Percentiles rank a stretch among this genome's conserved stretches.
These are phyloP conservation scores for Brachypodius melanocephalos DNA, from an alignment of 2,113 vertebrate genomes.

Conservation along the genomic window DNA sequence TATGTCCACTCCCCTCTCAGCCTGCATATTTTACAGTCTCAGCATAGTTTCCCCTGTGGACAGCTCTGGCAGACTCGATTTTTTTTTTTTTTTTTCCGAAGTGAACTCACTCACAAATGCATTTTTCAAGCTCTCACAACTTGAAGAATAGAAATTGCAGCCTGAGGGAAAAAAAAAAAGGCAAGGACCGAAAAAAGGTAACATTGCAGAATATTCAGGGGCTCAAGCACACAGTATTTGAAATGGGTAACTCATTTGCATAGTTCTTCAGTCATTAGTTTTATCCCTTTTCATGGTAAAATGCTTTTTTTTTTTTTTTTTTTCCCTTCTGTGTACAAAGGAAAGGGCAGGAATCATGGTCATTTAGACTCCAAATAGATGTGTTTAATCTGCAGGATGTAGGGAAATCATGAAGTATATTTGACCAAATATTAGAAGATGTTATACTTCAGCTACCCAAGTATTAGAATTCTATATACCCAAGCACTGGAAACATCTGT, in stretches of 20 bases:
- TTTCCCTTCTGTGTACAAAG: background rate
- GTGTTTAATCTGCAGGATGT: background rate
- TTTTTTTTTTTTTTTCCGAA: background rate
- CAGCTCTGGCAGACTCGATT: background rate
- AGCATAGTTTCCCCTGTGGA: conserved; percentile 38
- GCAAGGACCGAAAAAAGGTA: background rate
- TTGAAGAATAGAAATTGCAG: background rate
- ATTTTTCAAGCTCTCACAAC: conserved; percentile 13
- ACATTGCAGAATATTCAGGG: background rate
- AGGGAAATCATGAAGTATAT: background rate
- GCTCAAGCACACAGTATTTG: background rate
- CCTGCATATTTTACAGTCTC: conserved; percentile 38
- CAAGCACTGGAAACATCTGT: background rate
- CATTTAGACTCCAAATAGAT: background rate
- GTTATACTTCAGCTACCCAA: background rate
- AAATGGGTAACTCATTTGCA: background rate
- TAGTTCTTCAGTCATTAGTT: background rate
- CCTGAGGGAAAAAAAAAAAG: background rate
- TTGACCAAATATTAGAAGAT: background rate
- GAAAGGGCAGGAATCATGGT: background rate
- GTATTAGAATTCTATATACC: background rate
- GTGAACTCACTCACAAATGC: background rate
- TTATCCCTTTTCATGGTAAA: background rate
- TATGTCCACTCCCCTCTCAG: conserved; percentile 29
- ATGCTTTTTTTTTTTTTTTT: background rate